Base-by-base conservation (phyloP, 2,113 vertebrate species). In the Okapia johnstoni region DNA sequence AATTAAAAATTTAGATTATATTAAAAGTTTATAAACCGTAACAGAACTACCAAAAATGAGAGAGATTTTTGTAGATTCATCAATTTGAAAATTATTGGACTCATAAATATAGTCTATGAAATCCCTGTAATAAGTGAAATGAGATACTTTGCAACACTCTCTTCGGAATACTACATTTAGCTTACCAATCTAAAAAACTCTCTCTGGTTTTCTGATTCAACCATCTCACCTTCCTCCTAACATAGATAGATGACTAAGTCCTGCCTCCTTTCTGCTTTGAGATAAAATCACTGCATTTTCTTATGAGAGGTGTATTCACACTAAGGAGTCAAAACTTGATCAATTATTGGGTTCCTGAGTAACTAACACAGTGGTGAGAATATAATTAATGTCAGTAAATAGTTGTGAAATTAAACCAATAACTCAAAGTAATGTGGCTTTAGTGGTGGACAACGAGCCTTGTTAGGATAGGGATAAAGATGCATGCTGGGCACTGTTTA, bases 401-500 rank as follows among this genome's bases (percentile, higher is more conserved):
- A 86, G 33, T 73, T 85, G 15, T 85, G 55, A 97, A 97, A 91
- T 87, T 95, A 92, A 97, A 60, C 19, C 63, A 90, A 85, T 88
- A 77, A 90, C 30, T 87, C 73, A 86, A 95, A 94, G 36, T 58
- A 90, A 87, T 61, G 36, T 84, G 14, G 25, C 19, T 84, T 95
- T 95, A 43, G 83, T 55, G 26, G 43, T 92, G 43, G 43, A 90
- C 30, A 21, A 26, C 60, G 11, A 52, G 17, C 36, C 30, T 70
- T 90, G 16, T n/a, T 52, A 91, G 7, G 4, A 90, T 16, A 58
- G 3, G 36, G 12, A 91, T 9, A 61, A 80, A 80, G 14, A 57
- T 57, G 7, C 7, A 23, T 57, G 40, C 40, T 40, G 40, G 40
- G 40, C 40, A 40, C 40, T 40, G 40, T 40, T 40, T 40, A 40